phyloP scores from a whole-genome alignment of 2,797 vertebrate species.

The Pteronotus mesoamericanus region DNA sequence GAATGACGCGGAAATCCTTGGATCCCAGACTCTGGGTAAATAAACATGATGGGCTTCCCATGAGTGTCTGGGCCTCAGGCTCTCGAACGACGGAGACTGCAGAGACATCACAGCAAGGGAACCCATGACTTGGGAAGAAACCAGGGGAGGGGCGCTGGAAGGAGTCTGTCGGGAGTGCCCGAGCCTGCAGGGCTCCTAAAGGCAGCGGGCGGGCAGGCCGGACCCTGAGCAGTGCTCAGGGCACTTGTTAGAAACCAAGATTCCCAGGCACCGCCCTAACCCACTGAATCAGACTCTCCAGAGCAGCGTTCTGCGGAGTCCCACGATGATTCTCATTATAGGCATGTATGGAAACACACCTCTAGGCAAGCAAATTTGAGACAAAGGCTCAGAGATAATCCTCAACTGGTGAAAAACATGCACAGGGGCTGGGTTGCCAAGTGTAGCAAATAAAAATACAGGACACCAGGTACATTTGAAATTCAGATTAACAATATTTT shows the following conservation, averaged over 20 bases:
- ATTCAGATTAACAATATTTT: background rate
- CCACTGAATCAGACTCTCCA: background rate
- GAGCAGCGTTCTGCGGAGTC: background rate
- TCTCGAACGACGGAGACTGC: background rate
- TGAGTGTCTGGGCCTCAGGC: background rate
- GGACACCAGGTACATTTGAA: background rate
- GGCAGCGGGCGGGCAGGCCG: background rate
- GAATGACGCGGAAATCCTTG: background rate
- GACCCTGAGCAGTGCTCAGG: background rate
- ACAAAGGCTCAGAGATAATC: background rate
- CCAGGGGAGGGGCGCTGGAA: too few relatives aligned
- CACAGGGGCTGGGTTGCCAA: background rate
- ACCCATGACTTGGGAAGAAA: background rate
- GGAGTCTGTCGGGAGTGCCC: background rate
- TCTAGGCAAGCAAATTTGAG: background rate
- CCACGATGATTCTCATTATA: background rate
- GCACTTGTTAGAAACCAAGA: background rate
- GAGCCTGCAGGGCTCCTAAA: background rate
- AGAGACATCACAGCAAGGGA: background rate
- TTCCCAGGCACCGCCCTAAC: background rate
- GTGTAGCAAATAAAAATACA: background rate
- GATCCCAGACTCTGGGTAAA: background rate
- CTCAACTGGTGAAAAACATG: background rate
- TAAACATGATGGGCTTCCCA: background rate
- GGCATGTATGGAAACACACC: background rate